Conservation (phyloP, 1,140 invertebrate genomes). For the Drosophila obscura region DNA sequence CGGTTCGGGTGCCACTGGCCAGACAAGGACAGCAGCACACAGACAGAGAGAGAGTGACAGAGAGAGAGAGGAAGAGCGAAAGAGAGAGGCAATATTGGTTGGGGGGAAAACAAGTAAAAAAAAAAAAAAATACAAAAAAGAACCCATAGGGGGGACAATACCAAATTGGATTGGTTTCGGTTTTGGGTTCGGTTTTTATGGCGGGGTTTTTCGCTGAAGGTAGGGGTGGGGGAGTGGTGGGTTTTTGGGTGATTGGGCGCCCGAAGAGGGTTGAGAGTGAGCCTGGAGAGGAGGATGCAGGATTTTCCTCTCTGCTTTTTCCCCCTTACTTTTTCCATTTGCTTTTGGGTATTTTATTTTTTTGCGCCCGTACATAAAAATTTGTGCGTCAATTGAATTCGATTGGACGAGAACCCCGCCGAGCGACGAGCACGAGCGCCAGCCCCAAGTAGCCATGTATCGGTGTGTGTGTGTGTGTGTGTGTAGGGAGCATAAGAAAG, state of each 20-base stretch:
- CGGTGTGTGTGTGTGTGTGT: constrained; percentile 28
- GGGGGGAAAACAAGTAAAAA: constrained; percentile 12
- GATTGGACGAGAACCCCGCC: constrained; percentile 70
- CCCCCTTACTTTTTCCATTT: constrained; percentile 13
- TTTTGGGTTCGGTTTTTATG: constrained; percentile 51
- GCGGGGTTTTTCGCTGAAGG: neutral
- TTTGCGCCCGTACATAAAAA: constrained; percentile 65
- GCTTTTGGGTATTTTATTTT: constrained; percentile 13
- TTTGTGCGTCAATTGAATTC: constrained; percentile 83
- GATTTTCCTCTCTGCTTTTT: constrained; percentile 15
- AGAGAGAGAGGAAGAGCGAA: neutral
- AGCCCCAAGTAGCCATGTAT: constrained; percentile 2
- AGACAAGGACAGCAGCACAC: constrained; percentile 59
- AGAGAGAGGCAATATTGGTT: constrained; percentile 20
- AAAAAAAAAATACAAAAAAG: constrained; percentile 33
- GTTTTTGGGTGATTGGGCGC: constrained; percentile 54
- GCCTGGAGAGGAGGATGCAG: constrained; percentile 10
- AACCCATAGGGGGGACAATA: constrained; percentile 54
- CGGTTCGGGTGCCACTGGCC: constrained; percentile 51
- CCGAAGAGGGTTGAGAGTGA: constrained; percentile 1
- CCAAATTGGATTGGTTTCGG: constrained; percentile 78
- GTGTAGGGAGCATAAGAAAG: constrained; percentile 55
- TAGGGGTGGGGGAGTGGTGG: constrained; percentile 15
- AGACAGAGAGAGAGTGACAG: constrained; percentile 21
- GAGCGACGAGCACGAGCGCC: constrained; percentile 59